Base-by-base conservation (phyloP, 2,888 invertebrate genomes). In the Microdon myrmicae region DNA sequence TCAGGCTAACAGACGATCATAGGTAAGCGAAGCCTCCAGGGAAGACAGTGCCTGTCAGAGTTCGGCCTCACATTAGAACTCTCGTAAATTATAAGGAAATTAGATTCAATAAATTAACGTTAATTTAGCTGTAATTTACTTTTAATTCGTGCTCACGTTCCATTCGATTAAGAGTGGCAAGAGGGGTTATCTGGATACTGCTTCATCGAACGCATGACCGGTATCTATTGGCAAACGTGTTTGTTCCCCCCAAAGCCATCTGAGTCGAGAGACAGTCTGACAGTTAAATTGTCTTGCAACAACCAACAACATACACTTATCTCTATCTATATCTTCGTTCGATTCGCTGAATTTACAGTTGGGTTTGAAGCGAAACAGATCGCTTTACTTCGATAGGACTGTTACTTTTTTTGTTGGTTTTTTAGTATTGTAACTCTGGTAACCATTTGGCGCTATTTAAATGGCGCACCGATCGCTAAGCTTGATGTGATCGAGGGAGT, bases 81-180 rank as follows among this genome's bases (percentile, higher is more conserved):
- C n/a, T 60, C 60, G 41, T 67, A 60, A 60, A 67, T 67, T 67
- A 67, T 55, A 37, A 48, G 60, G 55, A 67, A 60, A 67, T 67
- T 60, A 67, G 51, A 34, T 53, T 55, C 51, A 67, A 67, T 67
- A 67, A 67, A 60, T 67, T 67, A 55, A 55, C 49, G 54, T 55
- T 67, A 67, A 67, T 60, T 60, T 60, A 47, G 60, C 41, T 39
- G 45, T 67, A 67, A 67, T 67, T 67, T 67, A 39, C 55, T 67
- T 67, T 67, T 67, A 67, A 67, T 67, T 67, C 47, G 49, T 38
- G 45, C 39, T 59, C 60, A 51, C 45, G 49, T 60, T 67, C 55
- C 45, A 41, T 37, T 44, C 20, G 13, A 31, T 12, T 8, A 31
- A 22, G 41, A 19, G 9, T 26, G 4, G 25, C 9, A 35, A 29